phyloP scores from a whole-genome alignment of 2,888 invertebrate genomes.

The Apotomis betuletana region DNA sequence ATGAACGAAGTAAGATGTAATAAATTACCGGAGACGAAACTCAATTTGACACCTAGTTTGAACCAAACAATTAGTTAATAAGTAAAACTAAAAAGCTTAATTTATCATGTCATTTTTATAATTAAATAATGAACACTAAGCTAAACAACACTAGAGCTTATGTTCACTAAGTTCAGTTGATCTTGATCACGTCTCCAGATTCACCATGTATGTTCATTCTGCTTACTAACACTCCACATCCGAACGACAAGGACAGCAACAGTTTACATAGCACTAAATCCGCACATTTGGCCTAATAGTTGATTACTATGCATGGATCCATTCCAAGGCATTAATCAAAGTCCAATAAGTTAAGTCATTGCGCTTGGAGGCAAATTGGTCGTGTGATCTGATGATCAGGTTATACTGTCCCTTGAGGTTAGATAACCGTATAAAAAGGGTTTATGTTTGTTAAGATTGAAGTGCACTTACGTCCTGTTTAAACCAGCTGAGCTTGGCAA shows the following conservation, averaged over 20 bases:
- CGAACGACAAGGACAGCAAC: conserved; percentile 9
- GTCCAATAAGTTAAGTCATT: conserved; percentile 32
- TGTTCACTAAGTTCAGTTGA: too few relatives aligned
- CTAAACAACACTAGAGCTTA: too few relatives aligned
- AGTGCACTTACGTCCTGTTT: background rate
- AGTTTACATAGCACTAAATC: conserved; percentile 23
- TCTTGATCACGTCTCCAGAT: too few relatives aligned
- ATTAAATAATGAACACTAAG: too few relatives aligned
- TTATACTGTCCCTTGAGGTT: conserved; percentile 1
- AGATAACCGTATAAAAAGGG: background rate
- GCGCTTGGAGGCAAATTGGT: conserved; percentile 13
- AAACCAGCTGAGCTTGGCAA: background rate
- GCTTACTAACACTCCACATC: background rate
- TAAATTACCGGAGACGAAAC: too few relatives aligned
- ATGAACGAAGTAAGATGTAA: too few relatives aligned
- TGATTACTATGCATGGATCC: conserved; percentile 36
- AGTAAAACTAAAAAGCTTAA: too few relatives aligned
- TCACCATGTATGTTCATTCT: background rate
- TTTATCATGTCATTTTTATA: too few relatives aligned
- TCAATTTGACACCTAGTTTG: too few relatives aligned
- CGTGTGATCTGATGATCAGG: conserved; percentile 12
- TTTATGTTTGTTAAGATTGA: background rate
- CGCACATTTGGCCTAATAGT: conserved; percentile 8
- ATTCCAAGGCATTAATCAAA: conserved; percentile 34
- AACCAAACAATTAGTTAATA: too few relatives aligned